Base-by-base conservation (phyloP, 2,113 vertebrate species). In the Clarias gariepinus region DNA sequence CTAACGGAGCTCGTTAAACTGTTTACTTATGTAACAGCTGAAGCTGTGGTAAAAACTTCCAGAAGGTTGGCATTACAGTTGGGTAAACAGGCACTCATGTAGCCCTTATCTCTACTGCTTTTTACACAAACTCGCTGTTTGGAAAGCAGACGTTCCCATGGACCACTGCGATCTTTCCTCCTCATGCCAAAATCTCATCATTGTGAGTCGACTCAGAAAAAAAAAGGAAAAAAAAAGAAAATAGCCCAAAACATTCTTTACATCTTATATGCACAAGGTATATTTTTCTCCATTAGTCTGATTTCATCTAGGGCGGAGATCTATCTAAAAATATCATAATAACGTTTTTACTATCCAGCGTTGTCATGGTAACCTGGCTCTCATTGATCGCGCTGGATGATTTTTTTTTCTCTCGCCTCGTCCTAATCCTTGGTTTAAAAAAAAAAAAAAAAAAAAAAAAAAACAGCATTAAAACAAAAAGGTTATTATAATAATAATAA, bases 71-170 rank as follows among this genome's bases (percentile, higher is more conserved):
- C 15, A 64, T 79, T 23, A 36, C 57, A 77, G 28, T 33, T 4
- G 12, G 36, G 58, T 52, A 78, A 79, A 85, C 73, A 63, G n/a
- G 83, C 4, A 28, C 76, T 47, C 36, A 76, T 3, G 83, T 33
- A 57, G 19, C 79, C 7, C 47, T 36, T 64, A 4, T 23, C 79
- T 25, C 1, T 36, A 8, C 18, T 66, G 23, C 4, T 11, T 66
- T n/a, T 66, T 13, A 66, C 68, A 36, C 15, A 36, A 69, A 69
- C 15, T 69, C 30, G 3, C 68, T 47, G 23, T 7, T 77, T 53
- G 25, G 12, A 73, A 61, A 5, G 3, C 0, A 5, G 64, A 53
- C 18, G n/a, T 79, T 79, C 76, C 18, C 52, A 57, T 57, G 71
- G 36, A 74, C 19, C 19, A 41, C 33, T 41, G 10, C 21, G 1